phyloP scores from a whole-genome alignment of 30 jellyfish, hydroid and myxozoan genomes.

The Pseudorhiza aurosa region DNA sequence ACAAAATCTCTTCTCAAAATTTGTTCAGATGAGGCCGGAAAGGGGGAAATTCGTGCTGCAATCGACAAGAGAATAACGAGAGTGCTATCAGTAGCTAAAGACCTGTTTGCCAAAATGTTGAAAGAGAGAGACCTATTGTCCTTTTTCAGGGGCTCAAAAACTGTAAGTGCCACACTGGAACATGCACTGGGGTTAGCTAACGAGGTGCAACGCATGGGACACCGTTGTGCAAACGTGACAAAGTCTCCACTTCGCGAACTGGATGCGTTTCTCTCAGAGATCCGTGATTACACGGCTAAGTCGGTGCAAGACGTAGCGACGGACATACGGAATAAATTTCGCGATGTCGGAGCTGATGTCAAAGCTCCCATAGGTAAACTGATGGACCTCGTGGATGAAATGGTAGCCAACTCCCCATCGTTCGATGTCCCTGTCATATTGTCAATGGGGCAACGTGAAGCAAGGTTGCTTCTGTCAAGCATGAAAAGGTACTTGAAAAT shows the following conservation, averaged over 20 bases:
- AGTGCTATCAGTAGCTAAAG: conserved; percentile 12
- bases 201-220: background rate
- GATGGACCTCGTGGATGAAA: conserved; percentile 45
- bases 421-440: conserved; percentile 78
- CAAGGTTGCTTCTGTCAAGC: conserved; percentile 42
- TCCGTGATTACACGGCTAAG: conserved; percentile 44
- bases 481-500: conserved; percentile 56
- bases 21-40: conserved; percentile 17
- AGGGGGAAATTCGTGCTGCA: background rate
- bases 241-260: conserved; percentile 68
- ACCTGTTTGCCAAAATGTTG: conserved; percentile 33
- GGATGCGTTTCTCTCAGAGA: conserved; percentile 45
- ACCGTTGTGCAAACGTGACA: background rate
- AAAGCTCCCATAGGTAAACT: conserved; percentile 87
- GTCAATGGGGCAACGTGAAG: conserved; percentile 42
- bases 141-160: conserved; percentile 23
- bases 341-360: conserved; percentile 52
- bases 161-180: conserved; percentile 30
- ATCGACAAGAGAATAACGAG: conserved; percentile 6
- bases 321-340: conserved; percentile 32
- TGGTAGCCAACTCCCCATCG: conserved; percentile 57
- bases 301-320: conserved; percentile 43
- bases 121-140: conserved; percentile 1
- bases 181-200: conserved; percentile 29
- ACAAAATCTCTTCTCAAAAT: conserved; percentile 12